These are phyloP conservation scores for Cepphus grylle DNA, from an alignment of 2,113 vertebrate species.

Conservation along the genomic window DNA sequence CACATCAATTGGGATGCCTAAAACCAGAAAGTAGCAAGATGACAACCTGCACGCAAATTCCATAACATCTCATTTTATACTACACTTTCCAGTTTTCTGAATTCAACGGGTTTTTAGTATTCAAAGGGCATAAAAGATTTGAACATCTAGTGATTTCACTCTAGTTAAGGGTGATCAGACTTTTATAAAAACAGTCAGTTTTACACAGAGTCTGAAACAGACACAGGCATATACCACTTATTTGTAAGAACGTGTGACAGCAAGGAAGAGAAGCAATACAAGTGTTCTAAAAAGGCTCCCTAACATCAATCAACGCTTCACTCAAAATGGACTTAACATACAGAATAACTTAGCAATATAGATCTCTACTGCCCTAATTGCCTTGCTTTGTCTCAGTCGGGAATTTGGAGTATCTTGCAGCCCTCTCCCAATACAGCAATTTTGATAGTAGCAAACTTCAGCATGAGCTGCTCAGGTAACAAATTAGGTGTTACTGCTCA, in stretches of 20 bases:
- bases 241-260: background rate
- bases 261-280: background rate
- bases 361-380: background rate
- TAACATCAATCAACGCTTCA: background rate
- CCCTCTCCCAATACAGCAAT: background rate
- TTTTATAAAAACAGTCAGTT: background rate
- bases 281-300: background rate
- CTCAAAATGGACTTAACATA: background rate
- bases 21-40: background rate
- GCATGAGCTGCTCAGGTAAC: background rate
- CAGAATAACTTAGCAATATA: background rate
- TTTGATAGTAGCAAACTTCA: background rate
- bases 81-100: background rate
- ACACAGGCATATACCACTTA: background rate
- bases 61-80: background rate
- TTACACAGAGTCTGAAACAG: background rate
- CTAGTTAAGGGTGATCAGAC: background rate
- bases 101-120: background rate
- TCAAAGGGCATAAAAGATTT: background rate
- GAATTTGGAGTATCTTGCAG: background rate
- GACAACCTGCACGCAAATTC: background rate
- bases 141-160: background rate
- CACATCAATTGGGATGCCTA: background rate
- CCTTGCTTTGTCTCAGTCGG: background rate
- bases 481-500: background rate